These are phyloP conservation scores for Parnassius apollo DNA, from an alignment of 2,888 invertebrate genomes.

Conservation along the genomic window DNA sequence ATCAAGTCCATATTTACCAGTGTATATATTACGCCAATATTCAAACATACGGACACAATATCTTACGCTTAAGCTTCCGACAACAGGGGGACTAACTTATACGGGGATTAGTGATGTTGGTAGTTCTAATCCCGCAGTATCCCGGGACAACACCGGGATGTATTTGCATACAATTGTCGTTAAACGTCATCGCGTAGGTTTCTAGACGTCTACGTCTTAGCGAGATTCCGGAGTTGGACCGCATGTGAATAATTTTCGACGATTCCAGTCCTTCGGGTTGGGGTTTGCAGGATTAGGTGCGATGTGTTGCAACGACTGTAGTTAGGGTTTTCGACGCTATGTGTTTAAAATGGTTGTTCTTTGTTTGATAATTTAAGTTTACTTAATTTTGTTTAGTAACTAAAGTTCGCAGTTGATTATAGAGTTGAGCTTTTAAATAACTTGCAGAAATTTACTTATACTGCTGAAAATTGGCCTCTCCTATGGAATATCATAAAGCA, in stretches of 20 bases:
- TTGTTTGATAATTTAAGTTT: slow-evolving; percentile 16
- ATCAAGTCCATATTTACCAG: slow-evolving; percentile 34
- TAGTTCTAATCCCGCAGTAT: slow-evolving; percentile 53
- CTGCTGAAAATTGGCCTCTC: too few relatives aligned
- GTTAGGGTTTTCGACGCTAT: slow-evolving; percentile 14
- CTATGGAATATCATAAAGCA: too few relatives aligned
- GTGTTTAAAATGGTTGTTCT: slow-evolving; percentile 23
- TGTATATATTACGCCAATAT: slow-evolving; percentile 39
- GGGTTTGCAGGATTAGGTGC: slow-evolving; percentile 38
- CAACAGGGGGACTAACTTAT: slow-evolving; percentile 53
- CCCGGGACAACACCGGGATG: slow-evolving; percentile 45
- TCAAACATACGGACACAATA: slow-evolving; percentile 52
- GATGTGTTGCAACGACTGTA: slow-evolving; percentile 21
- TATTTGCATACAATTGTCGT: slow-evolving; percentile 74
- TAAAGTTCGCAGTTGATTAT: too few relatives aligned
- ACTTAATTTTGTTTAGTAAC: background rate
- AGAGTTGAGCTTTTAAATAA: too few relatives aligned
- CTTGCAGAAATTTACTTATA: too few relatives aligned
- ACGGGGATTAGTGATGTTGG: slow-evolving; percentile 61
- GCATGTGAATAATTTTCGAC: slow-evolving; percentile 50
- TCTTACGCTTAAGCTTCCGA: slow-evolving; percentile 62
- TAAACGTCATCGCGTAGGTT: slow-evolving; percentile 67
- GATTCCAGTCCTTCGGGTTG: slow-evolving; percentile 32
- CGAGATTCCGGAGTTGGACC: slow-evolving; percentile 38
- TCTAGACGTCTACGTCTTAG: slow-evolving; percentile 63